Evolutionary conservation across 2,888 invertebrate genomes (phyloP).

Genomic region (Frankliniella intonsa): DNA sequence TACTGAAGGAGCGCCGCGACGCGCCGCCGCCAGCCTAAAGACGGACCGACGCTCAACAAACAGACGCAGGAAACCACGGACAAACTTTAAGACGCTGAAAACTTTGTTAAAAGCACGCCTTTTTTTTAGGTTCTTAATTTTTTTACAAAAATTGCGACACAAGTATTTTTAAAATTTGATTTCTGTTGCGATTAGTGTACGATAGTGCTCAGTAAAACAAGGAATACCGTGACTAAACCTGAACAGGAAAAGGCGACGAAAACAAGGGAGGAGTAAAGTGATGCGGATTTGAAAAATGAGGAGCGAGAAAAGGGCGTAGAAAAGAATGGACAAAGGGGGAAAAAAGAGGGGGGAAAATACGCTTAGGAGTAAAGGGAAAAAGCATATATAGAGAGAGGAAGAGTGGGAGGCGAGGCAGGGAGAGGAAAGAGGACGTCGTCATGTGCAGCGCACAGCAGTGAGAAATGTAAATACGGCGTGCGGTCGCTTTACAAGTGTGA

Average conservation of each 20-base stretch:
- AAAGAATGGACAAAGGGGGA: background rate
- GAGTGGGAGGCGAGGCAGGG: background rate
- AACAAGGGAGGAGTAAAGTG: background rate
- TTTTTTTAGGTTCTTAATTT: too few species aligned
- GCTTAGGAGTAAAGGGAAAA: background rate
- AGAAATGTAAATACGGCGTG: conserved; percentile 25
- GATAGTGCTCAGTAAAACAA: too few species aligned
- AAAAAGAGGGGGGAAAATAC: background rate
- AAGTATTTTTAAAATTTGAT: too few species aligned
- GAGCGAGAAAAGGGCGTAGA: background rate
- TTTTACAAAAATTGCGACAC: too few species aligned
- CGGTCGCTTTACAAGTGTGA: conserved; percentile 19
- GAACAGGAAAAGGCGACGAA: background rate
- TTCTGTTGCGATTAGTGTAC: too few species aligned
- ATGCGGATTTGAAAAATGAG: background rate
- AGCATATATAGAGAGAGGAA: background rate
- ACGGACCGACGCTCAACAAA: too few species aligned
- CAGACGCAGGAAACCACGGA: too few species aligned
- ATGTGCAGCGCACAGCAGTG: conserved; percentile 16
- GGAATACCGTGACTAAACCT: background rate
- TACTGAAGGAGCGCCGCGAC: too few species aligned
- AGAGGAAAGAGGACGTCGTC: background rate
- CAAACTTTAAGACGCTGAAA: too few species aligned
- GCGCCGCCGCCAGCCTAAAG: too few species aligned
- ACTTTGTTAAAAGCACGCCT: too few species aligned